These are phyloP conservation scores for Aphelenchoides bicaudatus DNA, from an alignment of 2,888 invertebrate genomes.

Conservation along the genomic window DNA sequence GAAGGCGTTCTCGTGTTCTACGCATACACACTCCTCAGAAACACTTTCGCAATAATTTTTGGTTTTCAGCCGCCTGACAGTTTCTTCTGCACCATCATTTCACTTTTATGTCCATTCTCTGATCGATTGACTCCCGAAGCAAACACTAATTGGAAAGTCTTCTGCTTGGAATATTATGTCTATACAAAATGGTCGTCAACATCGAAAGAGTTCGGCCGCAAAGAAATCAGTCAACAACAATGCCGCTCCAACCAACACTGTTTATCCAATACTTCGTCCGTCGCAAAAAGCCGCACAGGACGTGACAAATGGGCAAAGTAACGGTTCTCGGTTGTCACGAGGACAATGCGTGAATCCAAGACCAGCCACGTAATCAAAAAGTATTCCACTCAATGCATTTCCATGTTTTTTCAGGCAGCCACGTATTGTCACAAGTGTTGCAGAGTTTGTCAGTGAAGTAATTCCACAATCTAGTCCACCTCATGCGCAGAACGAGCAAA, in stretches of 20 bases:
- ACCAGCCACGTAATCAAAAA: slow-evolving; percentile 30
- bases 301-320: neutral
- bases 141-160: no score
- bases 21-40: no score
- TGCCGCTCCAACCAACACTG: slow-evolving; percentile 1
- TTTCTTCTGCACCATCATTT: neutral
- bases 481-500: slow-evolving; percentile 27
- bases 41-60: neutral
- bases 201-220: slow-evolving; percentile 12
- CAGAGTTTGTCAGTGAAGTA: slow-evolving; percentile 51
- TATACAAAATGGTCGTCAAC: slow-evolving; percentile 2
- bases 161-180: slow-evolving; percentile 15
- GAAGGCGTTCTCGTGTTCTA: neutral
- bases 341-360: slow-evolving; percentile 45
- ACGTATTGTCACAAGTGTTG: slow-evolving; percentile 37
- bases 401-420: slow-evolving; percentile 32
- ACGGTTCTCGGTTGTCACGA: slow-evolving; percentile 3
- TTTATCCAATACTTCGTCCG: slow-evolving; percentile 8
- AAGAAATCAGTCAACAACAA: slow-evolving; percentile 7
- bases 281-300: neutral
- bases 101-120: neutral
- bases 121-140: no score
- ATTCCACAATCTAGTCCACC: slow-evolving; percentile 44
- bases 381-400: neutral
- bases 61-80: neutral